Evolutionary conservation across 2,797 vertebrate genomes (phyloP).

Genomic region (Coregonus sp.): DNA sequence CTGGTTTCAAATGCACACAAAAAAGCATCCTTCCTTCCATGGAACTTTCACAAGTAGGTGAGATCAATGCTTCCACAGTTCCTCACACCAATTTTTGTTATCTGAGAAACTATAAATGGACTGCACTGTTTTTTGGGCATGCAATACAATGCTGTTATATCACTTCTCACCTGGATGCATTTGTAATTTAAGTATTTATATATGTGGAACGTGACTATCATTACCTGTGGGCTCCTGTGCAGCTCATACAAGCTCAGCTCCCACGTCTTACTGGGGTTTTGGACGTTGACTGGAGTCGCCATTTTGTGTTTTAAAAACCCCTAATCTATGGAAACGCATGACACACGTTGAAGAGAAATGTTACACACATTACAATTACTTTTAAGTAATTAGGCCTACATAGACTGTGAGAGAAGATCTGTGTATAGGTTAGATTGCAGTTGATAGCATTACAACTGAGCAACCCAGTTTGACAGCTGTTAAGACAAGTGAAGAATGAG

Average conservation of each 20-base stretch:
- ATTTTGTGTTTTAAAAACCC: slow-evolving; percentile 54
- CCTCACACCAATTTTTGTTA: no score
- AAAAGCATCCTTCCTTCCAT: no score
- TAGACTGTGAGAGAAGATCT: not conserved
- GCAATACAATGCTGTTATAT: not conserved
- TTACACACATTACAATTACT: not conserved
- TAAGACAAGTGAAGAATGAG: not conserved
- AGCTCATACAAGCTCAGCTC: slow-evolving; percentile 89
- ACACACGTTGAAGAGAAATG: not conserved
- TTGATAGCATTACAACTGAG: not conserved
- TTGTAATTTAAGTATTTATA: not conserved
- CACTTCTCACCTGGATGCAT: not conserved
- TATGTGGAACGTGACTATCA: not conserved
- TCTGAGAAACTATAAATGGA: not conserved
- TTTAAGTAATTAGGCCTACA: not conserved
- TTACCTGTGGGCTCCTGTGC: slow-evolving; percentile 89
- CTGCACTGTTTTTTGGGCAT: not conserved
- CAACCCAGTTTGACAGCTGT: not conserved
- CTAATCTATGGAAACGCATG: not conserved
- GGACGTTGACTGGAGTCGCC: slow-evolving; percentile 84
- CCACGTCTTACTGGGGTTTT: slow-evolving; percentile 88
- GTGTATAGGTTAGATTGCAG: not conserved
- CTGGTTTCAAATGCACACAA: not conserved
- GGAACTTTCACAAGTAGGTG: no score
- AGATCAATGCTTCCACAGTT: not conserved